Percentiles rank a stretch among this genome's conserved stretches.
These are phyloP conservation scores for Heteromurus nitidus DNA, from an alignment of 2,888 invertebrate genomes.

Conservation along the genomic window DNA sequence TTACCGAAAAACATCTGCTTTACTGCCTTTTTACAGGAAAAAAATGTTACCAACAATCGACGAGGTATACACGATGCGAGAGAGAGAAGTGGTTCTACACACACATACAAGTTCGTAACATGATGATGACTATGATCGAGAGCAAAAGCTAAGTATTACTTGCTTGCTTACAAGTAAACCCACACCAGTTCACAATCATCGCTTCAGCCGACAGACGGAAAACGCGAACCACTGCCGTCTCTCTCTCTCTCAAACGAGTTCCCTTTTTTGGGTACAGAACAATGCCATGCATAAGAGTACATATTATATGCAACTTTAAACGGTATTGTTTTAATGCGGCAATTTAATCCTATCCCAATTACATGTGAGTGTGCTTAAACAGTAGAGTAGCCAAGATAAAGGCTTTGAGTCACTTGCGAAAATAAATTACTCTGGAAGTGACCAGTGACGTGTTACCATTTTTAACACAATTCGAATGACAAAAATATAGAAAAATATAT, in stretches of 20 bases:
- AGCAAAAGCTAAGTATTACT: conserved; percentile 28
- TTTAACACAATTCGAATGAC: too few species aligned
- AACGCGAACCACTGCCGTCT: neutral
- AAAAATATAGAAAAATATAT: too few species aligned
- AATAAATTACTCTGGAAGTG: too few species aligned
- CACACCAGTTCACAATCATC: conserved; percentile 34
- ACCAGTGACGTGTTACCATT: too few species aligned
- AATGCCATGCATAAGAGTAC: too few species aligned
- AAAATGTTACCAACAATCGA: conserved; percentile 25
- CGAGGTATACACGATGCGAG: too few species aligned
- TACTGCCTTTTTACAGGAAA: conserved; percentile 26
- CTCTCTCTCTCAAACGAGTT: neutral
- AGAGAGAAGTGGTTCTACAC: neutral
- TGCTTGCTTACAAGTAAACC: conserved; percentile 33
- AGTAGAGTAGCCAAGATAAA: too few species aligned
- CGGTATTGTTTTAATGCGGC: too few species aligned
- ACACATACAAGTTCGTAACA: neutral
- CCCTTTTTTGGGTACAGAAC: neutral
- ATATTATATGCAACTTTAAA: too few species aligned
- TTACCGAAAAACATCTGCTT: conserved; percentile 45
- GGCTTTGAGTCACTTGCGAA: too few species aligned
- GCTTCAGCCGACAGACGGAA: conserved; percentile 19
- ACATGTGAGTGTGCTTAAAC: too few species aligned
- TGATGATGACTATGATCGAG: neutral
- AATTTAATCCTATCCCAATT: too few species aligned